These are phyloP conservation scores for Phyllotis vaccarum DNA, from an alignment of 2,797 vertebrate species.

Conservation along the genomic window DNA sequence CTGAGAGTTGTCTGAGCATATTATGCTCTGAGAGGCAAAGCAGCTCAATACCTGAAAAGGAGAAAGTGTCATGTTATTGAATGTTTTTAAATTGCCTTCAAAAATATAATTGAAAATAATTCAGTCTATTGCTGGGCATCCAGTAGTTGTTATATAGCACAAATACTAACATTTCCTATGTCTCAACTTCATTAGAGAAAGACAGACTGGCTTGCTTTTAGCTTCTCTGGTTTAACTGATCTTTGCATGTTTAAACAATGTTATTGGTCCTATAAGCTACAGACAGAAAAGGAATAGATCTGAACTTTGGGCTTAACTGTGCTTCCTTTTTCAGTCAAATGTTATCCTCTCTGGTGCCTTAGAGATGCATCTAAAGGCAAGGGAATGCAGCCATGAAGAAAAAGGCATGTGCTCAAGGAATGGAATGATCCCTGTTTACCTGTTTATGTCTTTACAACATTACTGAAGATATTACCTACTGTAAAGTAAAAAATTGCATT, in stretches of 20 bases:
- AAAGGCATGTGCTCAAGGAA: neutral
- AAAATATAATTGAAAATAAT: conserved; percentile 11
- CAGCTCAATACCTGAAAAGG: conserved; percentile 40
- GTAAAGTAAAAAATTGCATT: neutral
- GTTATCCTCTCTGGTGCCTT: neutral
- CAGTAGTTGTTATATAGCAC: neutral
- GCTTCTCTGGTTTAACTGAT: conserved; percentile 8
- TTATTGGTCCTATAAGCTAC: conserved; percentile 16
- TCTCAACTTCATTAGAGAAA: conserved; percentile 43
- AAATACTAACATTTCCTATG: neutral
- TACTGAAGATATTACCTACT: neutral
- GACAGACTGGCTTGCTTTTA: conserved; percentile 35
- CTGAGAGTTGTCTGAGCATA: neutral
- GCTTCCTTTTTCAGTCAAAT: neutral
- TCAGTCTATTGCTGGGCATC: neutral
- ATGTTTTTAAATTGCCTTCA: neutral
- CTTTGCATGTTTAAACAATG: conserved; percentile 22
- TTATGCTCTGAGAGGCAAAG: neutral
- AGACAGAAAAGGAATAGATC: neutral
- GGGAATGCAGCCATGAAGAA: neutral
- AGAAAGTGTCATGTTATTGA: conserved; percentile 15
- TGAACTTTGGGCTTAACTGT: conserved; percentile 33
- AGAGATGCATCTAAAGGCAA: conserved; percentile 33
- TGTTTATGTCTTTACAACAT: neutral
- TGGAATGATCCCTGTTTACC: neutral